phyloP scores from a whole-genome alignment of 1,140 invertebrate genomes.

The Melanaphis sacchari region DNA sequence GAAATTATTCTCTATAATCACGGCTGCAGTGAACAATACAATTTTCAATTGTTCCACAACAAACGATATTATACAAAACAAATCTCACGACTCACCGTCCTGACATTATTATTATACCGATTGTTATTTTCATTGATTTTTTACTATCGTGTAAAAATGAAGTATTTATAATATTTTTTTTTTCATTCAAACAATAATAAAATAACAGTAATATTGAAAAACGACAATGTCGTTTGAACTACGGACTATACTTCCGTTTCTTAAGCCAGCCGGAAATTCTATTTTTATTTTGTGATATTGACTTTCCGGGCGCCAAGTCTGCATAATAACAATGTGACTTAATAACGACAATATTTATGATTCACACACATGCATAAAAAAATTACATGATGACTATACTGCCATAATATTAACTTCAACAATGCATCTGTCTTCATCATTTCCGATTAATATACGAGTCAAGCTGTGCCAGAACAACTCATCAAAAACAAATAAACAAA shows the following conservation, averaged over 20 bases:
- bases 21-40: neutral
- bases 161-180: neutral
- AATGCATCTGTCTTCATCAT: neutral
- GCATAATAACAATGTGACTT: neutral
- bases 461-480: neutral
- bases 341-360: neutral
- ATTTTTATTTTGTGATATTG: neutral
- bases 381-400: neutral
- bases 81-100: neutral
- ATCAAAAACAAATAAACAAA: neutral
- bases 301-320: neutral
- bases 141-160: neutral
- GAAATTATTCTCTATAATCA: neutral
- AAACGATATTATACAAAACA: neutral
- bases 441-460: neutral
- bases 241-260: neutral
- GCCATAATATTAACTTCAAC: neutral
- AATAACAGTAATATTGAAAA: slow-evolving; percentile 5
- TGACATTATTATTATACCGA: neutral
- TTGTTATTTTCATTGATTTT: neutral
- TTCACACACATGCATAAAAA: neutral
- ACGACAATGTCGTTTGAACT: neutral
- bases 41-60: neutral
- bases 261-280: neutral
- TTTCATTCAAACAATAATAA: neutral